Evolutionary conservation across 2,888 invertebrate genomes (phyloP).

Genomic region (Isotomurus palustris): DNA sequence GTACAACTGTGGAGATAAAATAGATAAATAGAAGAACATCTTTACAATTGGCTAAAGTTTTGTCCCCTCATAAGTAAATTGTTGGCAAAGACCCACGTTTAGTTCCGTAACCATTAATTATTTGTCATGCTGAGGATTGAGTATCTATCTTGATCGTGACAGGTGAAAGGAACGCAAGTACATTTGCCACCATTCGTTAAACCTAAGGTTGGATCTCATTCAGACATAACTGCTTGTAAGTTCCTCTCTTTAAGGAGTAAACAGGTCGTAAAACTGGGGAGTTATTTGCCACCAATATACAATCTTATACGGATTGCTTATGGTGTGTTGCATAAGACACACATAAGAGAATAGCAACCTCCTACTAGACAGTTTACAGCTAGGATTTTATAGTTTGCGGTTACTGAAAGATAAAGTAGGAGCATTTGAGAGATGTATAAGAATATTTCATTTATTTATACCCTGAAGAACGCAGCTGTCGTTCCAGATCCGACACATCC

Average conservation of each 20-base stretch:
- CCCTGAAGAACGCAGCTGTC: constrained; percentile 90
- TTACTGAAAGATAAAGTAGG: not conserved
- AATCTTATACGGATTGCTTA: too few relatives aligned
- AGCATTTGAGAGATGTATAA: not conserved
- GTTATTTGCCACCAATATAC: not conserved
- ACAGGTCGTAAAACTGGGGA: not conserved
- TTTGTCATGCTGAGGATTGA: constrained; percentile 24
- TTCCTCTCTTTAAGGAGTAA: not conserved
- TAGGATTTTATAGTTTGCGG: not conserved
- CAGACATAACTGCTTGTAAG: not conserved
- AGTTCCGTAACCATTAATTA: constrained; percentile 41
- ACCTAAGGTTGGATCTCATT: too few relatives aligned
- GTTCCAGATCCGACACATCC: constrained; percentile 87
- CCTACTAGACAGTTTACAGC: not conserved
- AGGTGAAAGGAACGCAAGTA: constrained; percentile 23
- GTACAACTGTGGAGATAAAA: too few relatives aligned
- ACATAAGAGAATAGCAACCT: not conserved
- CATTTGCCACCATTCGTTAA: not conserved
- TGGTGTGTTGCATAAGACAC: too few relatives aligned
- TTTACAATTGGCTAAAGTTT: too few relatives aligned
- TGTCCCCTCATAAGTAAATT: too few relatives aligned
- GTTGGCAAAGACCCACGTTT: constrained; percentile 38
- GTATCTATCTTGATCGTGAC: constrained; percentile 28
- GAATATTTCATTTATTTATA: constrained; percentile 51
- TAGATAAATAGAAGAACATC: too few relatives aligned